These are phyloP conservation scores for Enteromius argenteus DNA, from an alignment of 2,797 vertebrate genomes.

Conservation along the genomic window DNA sequence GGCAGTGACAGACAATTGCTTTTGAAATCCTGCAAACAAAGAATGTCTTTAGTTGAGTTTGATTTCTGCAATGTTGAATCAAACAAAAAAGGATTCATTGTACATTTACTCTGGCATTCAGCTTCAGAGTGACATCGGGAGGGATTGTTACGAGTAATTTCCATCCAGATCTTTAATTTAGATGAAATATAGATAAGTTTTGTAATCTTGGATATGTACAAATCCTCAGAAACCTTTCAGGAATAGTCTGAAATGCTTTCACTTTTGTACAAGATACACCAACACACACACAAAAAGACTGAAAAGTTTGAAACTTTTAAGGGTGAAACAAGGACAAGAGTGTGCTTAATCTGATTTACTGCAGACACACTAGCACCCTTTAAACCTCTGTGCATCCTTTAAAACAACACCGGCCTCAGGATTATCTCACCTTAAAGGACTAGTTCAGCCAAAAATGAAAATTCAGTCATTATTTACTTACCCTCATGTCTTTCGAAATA, in stretches of 20 bases:
- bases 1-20: slow-evolving; percentile 52
- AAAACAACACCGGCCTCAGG: background rate
- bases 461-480: background rate
- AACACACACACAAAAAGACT: background rate
- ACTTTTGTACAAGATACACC: background rate
- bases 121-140: slow-evolving; percentile 45
- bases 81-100: slow-evolving; percentile 40
- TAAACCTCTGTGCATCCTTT: background rate
- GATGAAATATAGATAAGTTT: slow-evolving; percentile 69
- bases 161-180: slow-evolving; percentile 72
- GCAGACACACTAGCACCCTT: background rate
- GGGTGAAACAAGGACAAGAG: slow-evolving; percentile 23
- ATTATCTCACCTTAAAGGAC: slow-evolving; percentile 1
- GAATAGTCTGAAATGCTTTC: slow-evolving; percentile 1
- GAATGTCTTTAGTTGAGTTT: slow-evolving; percentile 41
- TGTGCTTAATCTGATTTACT: background rate
- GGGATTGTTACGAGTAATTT: slow-evolving; percentile 61
- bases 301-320: background rate
- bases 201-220: slow-evolving; percentile 29
- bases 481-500: background rate
- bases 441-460: background rate
- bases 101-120: slow-evolving; percentile 29
- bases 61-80: slow-evolving; percentile 51
- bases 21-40: slow-evolving; percentile 57
- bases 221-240: slow-evolving; percentile 19